Evolutionary conservation across 2,797 vertebrate species (phyloP), one percentile per base, ranked within the genome.

Genomic region (Gallinago stenura): DNA sequence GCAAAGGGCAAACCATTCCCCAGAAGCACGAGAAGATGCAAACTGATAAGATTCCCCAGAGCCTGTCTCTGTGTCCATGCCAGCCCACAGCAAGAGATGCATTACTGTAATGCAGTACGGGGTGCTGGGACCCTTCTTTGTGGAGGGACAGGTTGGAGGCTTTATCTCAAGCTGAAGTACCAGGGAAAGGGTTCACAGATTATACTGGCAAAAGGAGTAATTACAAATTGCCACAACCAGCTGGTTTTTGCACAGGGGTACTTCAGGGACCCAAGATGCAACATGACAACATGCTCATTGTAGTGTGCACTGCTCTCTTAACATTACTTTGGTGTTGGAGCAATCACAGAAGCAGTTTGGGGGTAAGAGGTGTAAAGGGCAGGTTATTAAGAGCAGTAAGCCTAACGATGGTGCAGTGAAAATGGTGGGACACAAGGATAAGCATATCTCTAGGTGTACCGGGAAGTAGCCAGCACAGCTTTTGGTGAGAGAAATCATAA

Each of bases 131-230:
- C 16, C 9, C 26, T 25, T 66, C 31, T 61, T 83, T 79, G 58
- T 22, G n/a, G 53, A 71, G n/a, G 31, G 30, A 25, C 37, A 39
- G 0, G 0, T n/a, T 1, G 1, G 62, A 45, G n/a, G 35, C 53
- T 84, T 21, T 30, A 51, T 35, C 46, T 46, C 41, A 25, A 60
- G 64, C 46, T 65, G 57, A 84, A 88, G n/a, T 43, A 50, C 35
- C 53, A 61, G 53, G 15, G 72, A 71, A 72, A 56, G 17, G 18
- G 25, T 41, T 84, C 69, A 35, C 19, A 50, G 46, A 22, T 66
- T 53, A 20, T 31, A 21, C 9, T 41, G 70, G 22, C 37, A 41
- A 57, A 85, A 81, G n/a, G 41, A 81, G 19, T 28, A 28, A 35
- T n/a, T 46, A 30, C n/a, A 46, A 30, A 58, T 69, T 66, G 53